Percentiles rank a stretch among this genome's conserved stretches.
Evolutionary conservation across 2,888 invertebrate species (phyloP).

Genomic region (Parnassius glacialis): DNA sequence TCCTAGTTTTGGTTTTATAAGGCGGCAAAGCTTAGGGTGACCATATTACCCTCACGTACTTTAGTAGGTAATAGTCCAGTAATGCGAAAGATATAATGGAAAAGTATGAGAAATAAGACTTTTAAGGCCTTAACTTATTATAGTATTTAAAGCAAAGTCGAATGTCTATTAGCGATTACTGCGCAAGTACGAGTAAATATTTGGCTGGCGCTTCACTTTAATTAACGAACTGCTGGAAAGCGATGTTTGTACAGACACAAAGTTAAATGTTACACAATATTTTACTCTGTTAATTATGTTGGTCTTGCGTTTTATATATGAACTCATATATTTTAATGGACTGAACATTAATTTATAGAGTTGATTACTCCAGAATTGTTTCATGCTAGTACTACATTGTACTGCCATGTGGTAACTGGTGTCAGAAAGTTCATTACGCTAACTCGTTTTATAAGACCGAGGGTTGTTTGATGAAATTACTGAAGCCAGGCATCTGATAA

Average conservation of each 20-base stretch:
- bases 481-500: too few relatives aligned
- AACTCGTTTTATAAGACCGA: too few relatives aligned
- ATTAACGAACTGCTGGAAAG: constrained; percentile 23
- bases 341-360: neutral
- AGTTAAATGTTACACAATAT: constrained; percentile 23
- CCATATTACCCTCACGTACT: too few relatives aligned
- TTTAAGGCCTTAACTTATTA: neutral
- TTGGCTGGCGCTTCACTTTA: constrained; percentile 20
- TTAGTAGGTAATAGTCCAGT: too few relatives aligned
- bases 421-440: neutral
- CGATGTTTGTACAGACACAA: constrained; percentile 18
- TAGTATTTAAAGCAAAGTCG: neutral
- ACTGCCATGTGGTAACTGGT: neutral
- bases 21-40: too few relatives aligned
- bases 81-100: neutral
- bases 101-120: neutral
- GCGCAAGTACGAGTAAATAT: constrained; percentile 20
- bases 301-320: constrained; percentile 11
- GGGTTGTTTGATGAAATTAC: too few relatives aligned
- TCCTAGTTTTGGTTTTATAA: too few relatives aligned
- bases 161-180: constrained; percentile 5
- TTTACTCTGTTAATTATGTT: constrained; percentile 24
- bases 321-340: constrained; percentile 2
- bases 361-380: neutral
- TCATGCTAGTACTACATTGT: too few relatives aligned